These are phyloP conservation scores for Xerus inauris DNA, from an alignment of 2,113 vertebrate species.

Conservation along the genomic window DNA sequence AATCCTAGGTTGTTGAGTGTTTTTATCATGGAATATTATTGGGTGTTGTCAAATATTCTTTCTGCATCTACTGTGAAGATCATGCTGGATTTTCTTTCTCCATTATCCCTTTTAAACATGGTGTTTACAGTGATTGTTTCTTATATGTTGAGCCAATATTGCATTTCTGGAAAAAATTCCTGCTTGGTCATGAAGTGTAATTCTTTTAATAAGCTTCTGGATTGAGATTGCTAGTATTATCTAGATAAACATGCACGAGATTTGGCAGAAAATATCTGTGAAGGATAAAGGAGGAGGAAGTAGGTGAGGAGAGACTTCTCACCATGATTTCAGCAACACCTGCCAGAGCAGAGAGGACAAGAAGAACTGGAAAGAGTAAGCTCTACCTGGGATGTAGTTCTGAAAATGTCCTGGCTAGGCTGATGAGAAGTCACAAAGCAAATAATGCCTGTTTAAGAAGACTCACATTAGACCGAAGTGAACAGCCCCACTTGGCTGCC, in stretches of 20 bases:
- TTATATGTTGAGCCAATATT: background rate
- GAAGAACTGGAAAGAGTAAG: background rate
- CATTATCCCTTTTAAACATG: background rate
- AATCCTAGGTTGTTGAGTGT: background rate
- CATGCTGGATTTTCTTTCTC: background rate
- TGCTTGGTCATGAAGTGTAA: background rate
- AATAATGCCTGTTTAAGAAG: background rate
- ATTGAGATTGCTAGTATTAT: background rate
- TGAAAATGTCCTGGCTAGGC: background rate
- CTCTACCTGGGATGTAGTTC: background rate
- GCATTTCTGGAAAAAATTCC: background rate
- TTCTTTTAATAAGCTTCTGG: background rate
- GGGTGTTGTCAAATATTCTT: background rate
- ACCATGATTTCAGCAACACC: background rate
- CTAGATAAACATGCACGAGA: background rate
- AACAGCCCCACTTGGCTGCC: fast-evolving
- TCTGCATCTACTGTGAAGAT: background rate
- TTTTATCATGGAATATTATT: background rate
- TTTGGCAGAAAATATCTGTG: background rate
- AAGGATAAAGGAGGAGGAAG: background rate
- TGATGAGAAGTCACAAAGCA: no score
- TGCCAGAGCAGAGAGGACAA: background rate
- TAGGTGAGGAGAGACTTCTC: background rate
- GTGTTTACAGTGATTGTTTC: background rate
- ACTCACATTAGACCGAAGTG: fast-evolving